Evolutionary conservation across 2,797 vertebrate species (phyloP).

Genomic region (Cichlasoma orientale): DNA sequence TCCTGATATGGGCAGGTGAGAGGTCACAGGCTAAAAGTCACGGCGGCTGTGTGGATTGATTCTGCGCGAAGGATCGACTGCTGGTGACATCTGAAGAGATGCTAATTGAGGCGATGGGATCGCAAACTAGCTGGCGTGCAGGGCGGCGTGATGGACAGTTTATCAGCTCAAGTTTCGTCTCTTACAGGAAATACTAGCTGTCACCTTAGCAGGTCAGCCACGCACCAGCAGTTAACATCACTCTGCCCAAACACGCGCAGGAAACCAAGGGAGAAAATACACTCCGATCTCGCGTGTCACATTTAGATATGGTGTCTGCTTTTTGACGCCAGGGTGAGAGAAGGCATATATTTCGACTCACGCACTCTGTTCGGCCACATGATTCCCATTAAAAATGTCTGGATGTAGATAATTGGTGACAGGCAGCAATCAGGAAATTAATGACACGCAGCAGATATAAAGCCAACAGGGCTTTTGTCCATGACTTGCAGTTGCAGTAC

Average conservation of each 20-base stretch:
- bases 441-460: conserved; percentile 32
- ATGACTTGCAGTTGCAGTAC: conserved; percentile 29
- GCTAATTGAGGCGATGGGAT: conserved; percentile 75
- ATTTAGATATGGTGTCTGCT: conserved; percentile 46
- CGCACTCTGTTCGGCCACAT: conserved; percentile 31
- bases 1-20: conserved; percentile 51
- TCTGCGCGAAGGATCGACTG: neutral
- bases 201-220: conserved; percentile 55
- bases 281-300: conserved; percentile 35
- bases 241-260: conserved; percentile 29
- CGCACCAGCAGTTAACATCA: conserved; percentile 59
- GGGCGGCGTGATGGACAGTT: conserved; percentile 49
- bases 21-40: conserved; percentile 40
- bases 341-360: neutral
- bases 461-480: conserved; percentile 20
- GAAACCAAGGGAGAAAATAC: conserved; percentile 27
- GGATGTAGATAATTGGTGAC: conserved; percentile 45
- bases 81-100: conserved; percentile 71
- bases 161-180: conserved; percentile 73
- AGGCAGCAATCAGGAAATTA: conserved; percentile 46
- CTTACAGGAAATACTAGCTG: conserved; percentile 64
- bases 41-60: neutral
- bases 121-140: conserved; percentile 42
- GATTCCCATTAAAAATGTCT: conserved; percentile 52
- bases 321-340: conserved; percentile 16